Base-by-base conservation (phyloP, 2,888 invertebrate species). In the Dryocosmus kuriphilus region DNA sequence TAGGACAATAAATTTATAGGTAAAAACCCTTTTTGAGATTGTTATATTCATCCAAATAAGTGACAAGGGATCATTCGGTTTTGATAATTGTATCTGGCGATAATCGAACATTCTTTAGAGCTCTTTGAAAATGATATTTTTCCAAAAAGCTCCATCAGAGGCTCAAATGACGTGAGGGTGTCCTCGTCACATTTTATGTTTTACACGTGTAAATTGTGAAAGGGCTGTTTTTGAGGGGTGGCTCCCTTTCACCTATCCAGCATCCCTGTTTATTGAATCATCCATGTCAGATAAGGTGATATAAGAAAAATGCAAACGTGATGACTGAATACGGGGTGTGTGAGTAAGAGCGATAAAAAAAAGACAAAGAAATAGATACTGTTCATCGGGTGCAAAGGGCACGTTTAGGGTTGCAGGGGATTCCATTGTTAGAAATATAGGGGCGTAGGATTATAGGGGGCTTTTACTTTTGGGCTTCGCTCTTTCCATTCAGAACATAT, bases 381-480 rank as follows among this genome's bases (percentile, higher is more conserved):
- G 65, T 65, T 24, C 24, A 65, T 41, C 24, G 51, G 46, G 55
- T 30, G 30, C 14, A 71, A 71, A 51, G 71, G 71, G 71, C 71
- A 80, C 81, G 77, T 87, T 84, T 84, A 84, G 85, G 84, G 85
- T 80, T 80, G 82, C 82, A 81, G 82, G 86, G 87, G 88, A 85
- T 85, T 81, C 85, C 85, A 89, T 89, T 89, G 89, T 89, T 88
- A 84, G 51, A 51, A 80, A 79, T 83, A 85, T 84, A 87, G 86
- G 88, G 88, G 88, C 82, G 86, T 84, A 81, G 86, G 85, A 88
- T 87, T 85, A 86, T 85, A 83, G 84, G 85, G 85, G 88, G 85
- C 74, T 78, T 74, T 77, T 51, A 62, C 81, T 84, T 84, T 84
- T 82, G 84, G 87, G 87, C 85, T 86, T 83, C 86, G 84, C 60